These are phyloP conservation scores for Epinotia brunnichana DNA, from an alignment of 2,888 invertebrate genomes.

Conservation along the genomic window DNA sequence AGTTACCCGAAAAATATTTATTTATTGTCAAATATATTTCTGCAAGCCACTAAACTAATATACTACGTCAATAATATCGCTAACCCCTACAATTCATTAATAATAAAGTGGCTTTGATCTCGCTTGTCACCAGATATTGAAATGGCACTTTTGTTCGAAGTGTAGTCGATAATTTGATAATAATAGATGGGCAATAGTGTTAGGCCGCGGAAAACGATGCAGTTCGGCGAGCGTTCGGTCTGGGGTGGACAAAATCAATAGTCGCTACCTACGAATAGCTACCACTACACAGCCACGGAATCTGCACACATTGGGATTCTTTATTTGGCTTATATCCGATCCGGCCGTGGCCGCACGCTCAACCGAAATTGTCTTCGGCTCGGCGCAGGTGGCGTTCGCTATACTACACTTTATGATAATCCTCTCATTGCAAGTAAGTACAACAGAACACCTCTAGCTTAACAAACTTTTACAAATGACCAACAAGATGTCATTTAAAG, in stretches of 20 bases:
- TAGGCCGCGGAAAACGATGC: conserved; percentile 63
- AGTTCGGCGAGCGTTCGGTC: conserved; percentile 70
- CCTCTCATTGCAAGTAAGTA: conserved; percentile 28
- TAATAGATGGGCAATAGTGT: conserved; percentile 69
- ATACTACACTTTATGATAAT: conserved; percentile 38
- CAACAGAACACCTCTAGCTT: conserved; percentile 42
- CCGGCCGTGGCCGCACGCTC: conserved; percentile 52
- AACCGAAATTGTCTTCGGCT: conserved; percentile 62
- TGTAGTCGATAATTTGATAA: conserved; percentile 71
- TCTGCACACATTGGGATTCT: conserved; percentile 78
- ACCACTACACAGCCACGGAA: conserved; percentile 69
- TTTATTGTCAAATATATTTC: conserved; percentile 35
- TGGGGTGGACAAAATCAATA: conserved; percentile 84
- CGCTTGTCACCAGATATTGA: conserved; percentile 25
- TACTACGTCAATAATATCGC: conserved; percentile 2
- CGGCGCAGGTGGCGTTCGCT: conserved; percentile 66
- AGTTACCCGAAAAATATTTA: conserved; percentile 39
- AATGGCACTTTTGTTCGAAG: conserved; percentile 52
- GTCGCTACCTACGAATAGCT: conserved; percentile 75
- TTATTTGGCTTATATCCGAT: conserved; percentile 70
- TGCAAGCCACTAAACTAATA: conserved; percentile 21
- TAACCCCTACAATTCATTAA: conserved; percentile 12
- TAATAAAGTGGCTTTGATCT: conserved; percentile 18
- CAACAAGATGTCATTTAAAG: neutral
- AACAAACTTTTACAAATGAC: conserved; percentile 39